These are phyloP conservation scores for Hassar affinis DNA, from an alignment of 2,113 vertebrate genomes.

Conservation along the genomic window DNA sequence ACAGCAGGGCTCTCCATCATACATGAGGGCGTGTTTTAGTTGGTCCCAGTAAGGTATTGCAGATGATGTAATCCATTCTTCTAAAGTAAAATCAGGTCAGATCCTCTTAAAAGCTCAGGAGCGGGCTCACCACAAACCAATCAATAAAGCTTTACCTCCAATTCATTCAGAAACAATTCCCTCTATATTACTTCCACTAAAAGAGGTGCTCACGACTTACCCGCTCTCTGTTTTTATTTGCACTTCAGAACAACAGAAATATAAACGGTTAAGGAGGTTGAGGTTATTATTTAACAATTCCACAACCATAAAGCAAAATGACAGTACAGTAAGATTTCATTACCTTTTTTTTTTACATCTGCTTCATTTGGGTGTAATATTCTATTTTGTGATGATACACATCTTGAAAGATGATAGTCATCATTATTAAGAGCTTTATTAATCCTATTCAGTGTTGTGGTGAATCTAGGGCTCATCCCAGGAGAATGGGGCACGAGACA, in stretches of 20 bases:
- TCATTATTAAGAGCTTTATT: not conserved
- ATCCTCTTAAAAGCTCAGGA: conserved; percentile 14
- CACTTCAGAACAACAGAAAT: not conserved
- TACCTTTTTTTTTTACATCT: not conserved
- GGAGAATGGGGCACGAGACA: not conserved
- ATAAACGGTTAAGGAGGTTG: not conserved
- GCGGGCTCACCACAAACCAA: conserved; percentile 12
- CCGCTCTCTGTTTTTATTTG: not conserved
- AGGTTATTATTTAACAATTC: not conserved
- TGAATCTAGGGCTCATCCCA: not conserved
- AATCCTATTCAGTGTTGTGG: not conserved
- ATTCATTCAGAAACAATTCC: conserved; percentile 16
- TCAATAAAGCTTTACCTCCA: conserved; percentile 18
- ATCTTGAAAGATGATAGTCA: not conserved
- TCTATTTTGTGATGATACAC: not conserved
- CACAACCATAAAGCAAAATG: not conserved
- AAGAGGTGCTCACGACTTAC: not conserved
- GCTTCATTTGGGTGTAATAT: not conserved
- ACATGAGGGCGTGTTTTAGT: conserved; percentile 50
- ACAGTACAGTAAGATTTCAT: not conserved
- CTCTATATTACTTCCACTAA: not conserved
- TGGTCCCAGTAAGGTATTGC: conserved; percentile 43
- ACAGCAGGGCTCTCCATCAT: conserved; percentile 48
- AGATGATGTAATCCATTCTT: conserved; percentile 54
- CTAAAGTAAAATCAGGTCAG: conserved; percentile 20